These are phyloP conservation scores for Allygus modestus DNA, from an alignment of 2,888 invertebrate genomes.

Conservation along the genomic window DNA sequence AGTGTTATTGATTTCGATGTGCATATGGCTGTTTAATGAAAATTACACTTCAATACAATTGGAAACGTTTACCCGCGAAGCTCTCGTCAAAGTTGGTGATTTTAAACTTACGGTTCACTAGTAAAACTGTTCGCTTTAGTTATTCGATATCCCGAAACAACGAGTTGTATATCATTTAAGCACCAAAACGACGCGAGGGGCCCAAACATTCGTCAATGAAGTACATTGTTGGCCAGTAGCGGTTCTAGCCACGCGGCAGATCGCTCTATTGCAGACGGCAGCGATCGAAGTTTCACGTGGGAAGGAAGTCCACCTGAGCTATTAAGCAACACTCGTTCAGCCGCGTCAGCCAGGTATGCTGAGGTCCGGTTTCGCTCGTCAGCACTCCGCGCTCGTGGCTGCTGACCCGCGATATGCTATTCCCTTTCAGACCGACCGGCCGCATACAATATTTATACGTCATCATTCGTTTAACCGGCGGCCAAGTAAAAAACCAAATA, in stretches of 20 bases:
- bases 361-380: constrained; percentile 24
- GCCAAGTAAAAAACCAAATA: constrained; percentile 58
- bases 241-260: background rate
- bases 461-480: constrained; percentile 56
- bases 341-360: constrained; percentile 29
- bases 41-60: no score
- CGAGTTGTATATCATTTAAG: no score
- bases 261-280: background rate
- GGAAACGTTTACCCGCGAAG: no score
- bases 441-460: constrained; percentile 43
- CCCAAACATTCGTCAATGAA: background rate
- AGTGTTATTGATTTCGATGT: no score
- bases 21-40: no score
- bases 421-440: constrained; percentile 41
- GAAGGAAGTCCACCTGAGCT: constrained; percentile 31
- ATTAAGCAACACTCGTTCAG: constrained; percentile 33
- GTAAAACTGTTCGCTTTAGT: no score
- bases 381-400: constrained; percentile 1
- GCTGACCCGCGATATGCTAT: constrained; percentile 49
- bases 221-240: background rate
- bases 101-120: no score
- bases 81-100: no score
- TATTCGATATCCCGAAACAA: no score
- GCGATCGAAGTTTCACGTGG: background rate
- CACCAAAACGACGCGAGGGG: no score